These are phyloP conservation scores for Tiliqua scincoides DNA, from an alignment of 2,113 vertebrate genomes.

Conservation along the genomic window DNA sequence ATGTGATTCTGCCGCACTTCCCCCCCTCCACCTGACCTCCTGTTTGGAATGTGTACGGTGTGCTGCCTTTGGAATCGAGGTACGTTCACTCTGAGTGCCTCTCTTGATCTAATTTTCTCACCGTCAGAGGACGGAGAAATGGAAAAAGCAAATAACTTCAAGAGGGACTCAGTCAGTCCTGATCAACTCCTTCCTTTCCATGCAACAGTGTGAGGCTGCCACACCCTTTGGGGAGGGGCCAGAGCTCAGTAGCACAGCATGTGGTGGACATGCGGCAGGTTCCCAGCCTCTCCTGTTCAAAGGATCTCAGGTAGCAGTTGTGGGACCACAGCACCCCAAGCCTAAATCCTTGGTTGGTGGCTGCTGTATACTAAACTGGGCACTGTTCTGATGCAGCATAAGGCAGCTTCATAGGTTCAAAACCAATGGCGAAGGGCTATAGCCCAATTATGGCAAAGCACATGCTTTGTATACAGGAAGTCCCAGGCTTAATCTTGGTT, in stretches of 20 bases:
- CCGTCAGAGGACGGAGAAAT: not conserved
- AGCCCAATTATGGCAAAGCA: too few species aligned
- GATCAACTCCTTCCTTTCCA: not conserved
- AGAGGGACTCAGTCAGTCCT: not conserved
- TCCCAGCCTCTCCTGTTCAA: not conserved
- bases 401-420: not conserved
- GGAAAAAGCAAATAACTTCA: not conserved
- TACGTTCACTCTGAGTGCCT: not conserved
- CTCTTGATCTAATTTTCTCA: constrained; percentile 20
- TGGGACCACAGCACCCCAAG: not conserved
- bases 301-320: not conserved
- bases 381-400: not conserved
- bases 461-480: too few species aligned
- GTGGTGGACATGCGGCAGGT: not conserved
- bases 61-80: constrained; percentile 21
- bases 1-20: not conserved
- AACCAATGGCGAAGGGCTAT: too few species aligned
- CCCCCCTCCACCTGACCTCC: constrained; percentile 38
- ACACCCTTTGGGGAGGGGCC: not conserved
- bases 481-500: too few species aligned
- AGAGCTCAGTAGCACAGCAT: not conserved
- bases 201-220: not conserved
- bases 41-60: not conserved
- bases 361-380: not conserved
- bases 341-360: not conserved